Evolutionary conservation across 2,797 vertebrate genomes (phyloP).

Genomic region (Molossus alvarezi): DNA sequence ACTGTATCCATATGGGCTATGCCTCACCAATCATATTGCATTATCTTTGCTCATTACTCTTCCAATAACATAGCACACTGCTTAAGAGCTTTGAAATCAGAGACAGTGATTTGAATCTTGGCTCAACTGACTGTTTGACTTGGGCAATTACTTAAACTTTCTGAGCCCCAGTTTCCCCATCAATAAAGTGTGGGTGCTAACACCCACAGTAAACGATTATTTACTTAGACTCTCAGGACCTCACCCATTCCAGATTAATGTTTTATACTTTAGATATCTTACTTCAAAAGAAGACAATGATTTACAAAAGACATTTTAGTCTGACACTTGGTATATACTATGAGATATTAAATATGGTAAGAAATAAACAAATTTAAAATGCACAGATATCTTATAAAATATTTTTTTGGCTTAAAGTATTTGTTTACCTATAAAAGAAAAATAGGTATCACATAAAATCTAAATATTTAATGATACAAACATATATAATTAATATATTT

Average conservation of each 20-base stretch:
- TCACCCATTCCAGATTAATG: background rate
- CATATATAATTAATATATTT: conserved; percentile 40
- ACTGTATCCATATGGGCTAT: background rate
- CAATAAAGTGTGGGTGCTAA: background rate
- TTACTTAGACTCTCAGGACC: background rate
- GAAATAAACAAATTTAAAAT: conserved; percentile 61
- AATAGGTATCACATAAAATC: conserved; percentile 11
- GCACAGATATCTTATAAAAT: conserved; percentile 3
- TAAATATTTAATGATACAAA: conserved; percentile 43
- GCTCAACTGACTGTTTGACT: background rate
- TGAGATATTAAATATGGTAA: conserved; percentile 41
- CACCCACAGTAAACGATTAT: conserved; percentile 1
- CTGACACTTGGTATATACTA: background rate
- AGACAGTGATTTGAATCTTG: conserved; percentile 13
- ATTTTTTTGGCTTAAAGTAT: conserved; percentile 58
- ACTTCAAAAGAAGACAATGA: background rate
- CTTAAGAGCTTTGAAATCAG: background rate
- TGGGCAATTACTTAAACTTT: conserved; percentile 7
- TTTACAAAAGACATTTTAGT: conserved; percentile 35
- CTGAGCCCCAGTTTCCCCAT: background rate
- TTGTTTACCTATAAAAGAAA: conserved; percentile 26
- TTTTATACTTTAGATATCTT: conserved; percentile 21
- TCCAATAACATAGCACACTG: background rate
- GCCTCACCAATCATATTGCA: background rate
- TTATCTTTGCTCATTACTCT: conserved; percentile 29